Conservation (phyloP, 1,140 invertebrate genomes). For the Heterodera schachtii region DNA sequence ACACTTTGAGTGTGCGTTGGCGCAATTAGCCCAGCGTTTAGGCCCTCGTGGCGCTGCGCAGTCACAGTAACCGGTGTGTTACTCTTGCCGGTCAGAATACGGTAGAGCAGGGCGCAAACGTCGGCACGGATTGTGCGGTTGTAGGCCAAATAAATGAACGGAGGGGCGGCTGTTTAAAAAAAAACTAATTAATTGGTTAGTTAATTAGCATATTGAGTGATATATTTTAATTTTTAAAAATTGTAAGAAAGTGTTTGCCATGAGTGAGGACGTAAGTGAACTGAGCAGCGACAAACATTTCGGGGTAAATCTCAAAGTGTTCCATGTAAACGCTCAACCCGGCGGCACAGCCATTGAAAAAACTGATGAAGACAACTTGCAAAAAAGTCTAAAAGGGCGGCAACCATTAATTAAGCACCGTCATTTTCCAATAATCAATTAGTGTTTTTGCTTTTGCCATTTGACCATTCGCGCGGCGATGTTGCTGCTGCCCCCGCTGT, state of each 20-base stretch:
- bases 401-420: too few species aligned
- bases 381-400: neutral
- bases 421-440: too few species aligned
- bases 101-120: neutral
- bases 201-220: neutral
- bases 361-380: neutral
- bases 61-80: neutral
- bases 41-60: neutral
- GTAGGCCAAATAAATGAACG: neutral
- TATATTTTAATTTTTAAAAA: neutral
- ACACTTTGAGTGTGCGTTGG: neutral
- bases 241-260: neutral
- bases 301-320: neutral
- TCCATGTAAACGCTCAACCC: conserved; percentile 6
- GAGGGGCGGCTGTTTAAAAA: neutral
- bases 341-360: neutral
- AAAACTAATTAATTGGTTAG: too few species aligned
- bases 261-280: neutral
- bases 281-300: neutral
- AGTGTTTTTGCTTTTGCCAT: neutral
- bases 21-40: neutral
- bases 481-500: too few species aligned
- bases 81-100: neutral
- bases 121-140: conserved; percentile 4
- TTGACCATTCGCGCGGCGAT: neutral